These are phyloP conservation scores for Psittacara wagleri DNA, from an alignment of 2,113 vertebrate species.

Conservation along the genomic window DNA sequence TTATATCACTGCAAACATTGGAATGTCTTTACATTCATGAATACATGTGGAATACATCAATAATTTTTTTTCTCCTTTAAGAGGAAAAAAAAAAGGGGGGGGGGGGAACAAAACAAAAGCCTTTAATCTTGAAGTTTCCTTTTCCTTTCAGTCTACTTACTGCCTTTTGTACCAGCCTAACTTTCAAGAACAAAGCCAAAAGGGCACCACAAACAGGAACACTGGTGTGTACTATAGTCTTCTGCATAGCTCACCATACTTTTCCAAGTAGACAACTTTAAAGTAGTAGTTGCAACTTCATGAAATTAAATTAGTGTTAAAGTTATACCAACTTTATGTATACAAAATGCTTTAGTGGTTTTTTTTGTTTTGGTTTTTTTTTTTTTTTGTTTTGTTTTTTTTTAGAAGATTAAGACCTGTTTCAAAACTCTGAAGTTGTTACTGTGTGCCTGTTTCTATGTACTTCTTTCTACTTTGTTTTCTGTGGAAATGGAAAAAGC, in stretches of 20 bases:
- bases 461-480: not conserved
- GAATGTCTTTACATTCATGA: not conserved
- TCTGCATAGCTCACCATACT: not conserved
- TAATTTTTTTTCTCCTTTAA: not conserved
- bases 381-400: not conserved
- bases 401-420: not conserved
- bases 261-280: not conserved
- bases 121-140: not conserved
- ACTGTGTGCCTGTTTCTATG: rapidly evolving
- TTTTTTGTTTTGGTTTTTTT: not conserved
- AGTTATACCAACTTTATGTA: not conserved
- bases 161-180: not conserved
- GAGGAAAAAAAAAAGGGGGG: not conserved
- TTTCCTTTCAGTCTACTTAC: not conserved
- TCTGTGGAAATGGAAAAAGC: not conserved
- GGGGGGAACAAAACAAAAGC: not conserved
- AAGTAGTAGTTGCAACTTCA: rapidly evolving
- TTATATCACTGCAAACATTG: not conserved
- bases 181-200: not conserved
- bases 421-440: not conserved
- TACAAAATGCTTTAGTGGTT: not conserved
- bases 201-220: not conserved
- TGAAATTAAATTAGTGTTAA: not conserved
- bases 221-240: not conserved
- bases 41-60: not conserved